Base-by-base conservation (phyloP, 2,113 vertebrate genomes). In the Cardinalis cardinalis region DNA sequence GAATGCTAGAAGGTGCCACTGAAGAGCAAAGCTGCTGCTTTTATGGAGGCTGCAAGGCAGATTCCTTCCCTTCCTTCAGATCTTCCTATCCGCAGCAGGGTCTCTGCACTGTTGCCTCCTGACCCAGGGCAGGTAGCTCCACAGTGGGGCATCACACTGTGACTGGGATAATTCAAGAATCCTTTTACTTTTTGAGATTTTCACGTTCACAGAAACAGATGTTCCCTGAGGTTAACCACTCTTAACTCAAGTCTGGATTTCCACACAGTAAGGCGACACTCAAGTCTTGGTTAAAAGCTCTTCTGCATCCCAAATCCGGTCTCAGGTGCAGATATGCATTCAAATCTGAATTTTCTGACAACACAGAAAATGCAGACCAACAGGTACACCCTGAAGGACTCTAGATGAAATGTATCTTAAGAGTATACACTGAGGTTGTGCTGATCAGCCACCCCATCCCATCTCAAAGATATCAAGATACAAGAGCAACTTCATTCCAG, bases 41-140 rank as follows among this genome's bases (percentile, higher is more conserved):
- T 38, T 29, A 19, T 0, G 8, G 23, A 52, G 6, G 49, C 26
- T 74, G 43, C 29, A 63, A 66, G 48, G 31, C 38, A 84, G 76
- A 43, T 9, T 73, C 29, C 18, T 46, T 38, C 28, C 20, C 25
- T 38, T 38, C 56, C 58, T 59, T 59, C 34, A 59, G 7, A 38
- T 38, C 58, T 18, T 59, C 36, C 23, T 59, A 15, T 11, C 61
- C 21, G 31, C 53, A 71, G n/a, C 4, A 44, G 24, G 36, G 23
- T 82, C 36, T 16, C 68, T 79, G n/a, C 25, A 25, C 34, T 36
- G 53, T 21, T 75, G 40, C 28, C 32, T 43, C 53, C 56, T 3
- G 1, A 59, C n/a, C 13, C 18, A 31, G 59, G 7, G 18, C 0
- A 0, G 21, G 11, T 23, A 20, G 48, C 52, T 71, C 26, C 40